A percentile compares a stretch with the other conserved stretches of the same genome.
Conservation (phyloP, 2,888 invertebrate species). For the Argynnis bischoffii region DNA sequence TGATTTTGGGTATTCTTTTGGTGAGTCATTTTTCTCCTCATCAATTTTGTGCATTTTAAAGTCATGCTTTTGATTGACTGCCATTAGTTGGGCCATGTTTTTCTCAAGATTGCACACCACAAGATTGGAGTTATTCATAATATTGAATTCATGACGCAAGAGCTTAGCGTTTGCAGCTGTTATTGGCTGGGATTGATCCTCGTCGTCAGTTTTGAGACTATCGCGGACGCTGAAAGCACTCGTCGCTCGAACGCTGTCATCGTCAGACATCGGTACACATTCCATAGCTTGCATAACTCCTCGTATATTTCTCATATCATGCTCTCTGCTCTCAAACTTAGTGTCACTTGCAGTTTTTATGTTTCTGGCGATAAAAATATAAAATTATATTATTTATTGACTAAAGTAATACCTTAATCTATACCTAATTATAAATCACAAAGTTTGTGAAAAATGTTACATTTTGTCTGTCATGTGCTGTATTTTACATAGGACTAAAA, state of each 20-base stretch:
- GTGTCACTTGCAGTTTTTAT: conserved; percentile 55
- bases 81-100: conserved; percentile 76
- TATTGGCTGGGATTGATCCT: conserved; percentile 74
- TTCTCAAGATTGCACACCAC: conserved; percentile 77
- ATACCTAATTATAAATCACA: too few relatives aligned
- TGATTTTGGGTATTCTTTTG: conserved; percentile 49
- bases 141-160: conserved; percentile 73
- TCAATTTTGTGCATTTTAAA: conserved; percentile 75
- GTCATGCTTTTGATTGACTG: conserved; percentile 65
- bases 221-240: conserved; percentile 78
- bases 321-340: conserved; percentile 63
- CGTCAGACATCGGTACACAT: conserved; percentile 75
- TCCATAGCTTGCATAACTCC: conserved; percentile 69
- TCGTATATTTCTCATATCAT: conserved; percentile 65
- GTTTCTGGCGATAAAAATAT: conserved; percentile 44
- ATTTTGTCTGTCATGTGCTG: too few relatives aligned
- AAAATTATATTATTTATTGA: neutral
- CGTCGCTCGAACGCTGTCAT: conserved; percentile 76
- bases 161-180: conserved; percentile 74
- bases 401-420: too few relatives aligned
- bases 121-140: conserved; percentile 76
- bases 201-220: conserved; percentile 78
- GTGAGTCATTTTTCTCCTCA: conserved; percentile 63
- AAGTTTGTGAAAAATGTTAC: too few relatives aligned
- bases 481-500: too few relatives aligned